These are phyloP conservation scores for Plusia festucae DNA, from an alignment of 2,888 invertebrate species.

Conservation along the genomic window DNA sequence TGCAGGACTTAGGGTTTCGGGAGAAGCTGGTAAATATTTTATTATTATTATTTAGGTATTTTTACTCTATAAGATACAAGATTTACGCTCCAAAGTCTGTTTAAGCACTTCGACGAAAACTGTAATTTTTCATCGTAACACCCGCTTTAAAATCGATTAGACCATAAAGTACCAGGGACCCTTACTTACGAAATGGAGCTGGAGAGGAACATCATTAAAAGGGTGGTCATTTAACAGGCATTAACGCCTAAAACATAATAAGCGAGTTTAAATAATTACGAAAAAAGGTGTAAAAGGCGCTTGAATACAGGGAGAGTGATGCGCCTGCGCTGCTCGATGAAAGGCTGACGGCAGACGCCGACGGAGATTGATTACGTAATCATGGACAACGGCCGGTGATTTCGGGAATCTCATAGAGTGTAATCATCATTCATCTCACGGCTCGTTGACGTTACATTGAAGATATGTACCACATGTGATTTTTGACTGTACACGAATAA, in stretches of 20 bases:
- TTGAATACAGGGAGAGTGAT: slow-evolving; percentile 80
- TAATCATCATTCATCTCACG: slow-evolving; percentile 86
- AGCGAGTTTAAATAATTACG: slow-evolving; percentile 83
- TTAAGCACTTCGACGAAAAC: slow-evolving; percentile 57
- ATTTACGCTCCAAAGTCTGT: slow-evolving; percentile 50
- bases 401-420: slow-evolving; percentile 85
- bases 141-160: slow-evolving; percentile 71
- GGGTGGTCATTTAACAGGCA: slow-evolving; percentile 83
- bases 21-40: slow-evolving; percentile 43
- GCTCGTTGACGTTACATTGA: slow-evolving; percentile 81
- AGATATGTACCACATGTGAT: slow-evolving; percentile 67
- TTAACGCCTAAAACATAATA: slow-evolving; percentile 85
- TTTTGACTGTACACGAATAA: slow-evolving; percentile 66
- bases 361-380: slow-evolving; percentile 89
- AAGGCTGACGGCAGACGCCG: slow-evolving; percentile 81
- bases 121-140: slow-evolving; percentile 65
- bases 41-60: slow-evolving; percentile 53
- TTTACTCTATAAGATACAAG: slow-evolving; percentile 42
- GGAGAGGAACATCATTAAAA: slow-evolving; percentile 75
- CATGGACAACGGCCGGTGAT: slow-evolving; percentile 80
- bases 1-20: slow-evolving; percentile 43
- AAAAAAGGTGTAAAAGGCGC: slow-evolving; percentile 84
- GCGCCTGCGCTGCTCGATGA: slow-evolving; percentile 82
- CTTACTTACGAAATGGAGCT: slow-evolving; percentile 68
- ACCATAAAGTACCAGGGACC: slow-evolving; percentile 64